These are phyloP conservation scores for Apteryx owenii DNA, from an alignment of 2,113 vertebrate species.

Conservation along the genomic window DNA sequence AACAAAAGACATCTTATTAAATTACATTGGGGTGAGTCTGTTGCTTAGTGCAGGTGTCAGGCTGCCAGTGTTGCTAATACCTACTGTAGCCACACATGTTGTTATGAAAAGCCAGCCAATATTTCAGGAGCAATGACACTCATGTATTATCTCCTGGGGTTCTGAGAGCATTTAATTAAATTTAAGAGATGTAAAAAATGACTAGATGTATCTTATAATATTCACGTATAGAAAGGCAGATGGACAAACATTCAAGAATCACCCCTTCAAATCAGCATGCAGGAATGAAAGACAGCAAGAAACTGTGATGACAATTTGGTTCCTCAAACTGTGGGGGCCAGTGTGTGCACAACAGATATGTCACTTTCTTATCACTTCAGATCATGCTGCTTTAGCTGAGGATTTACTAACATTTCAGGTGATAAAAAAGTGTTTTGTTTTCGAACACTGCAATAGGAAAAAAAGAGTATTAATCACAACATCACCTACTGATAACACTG, in stretches of 20 bases:
- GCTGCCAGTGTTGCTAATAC: background rate
- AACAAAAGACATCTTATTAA: conserved; percentile 62
- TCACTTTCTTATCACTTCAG: background rate
- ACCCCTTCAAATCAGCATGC: background rate
- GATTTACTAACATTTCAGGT: background rate
- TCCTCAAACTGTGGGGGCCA: background rate
- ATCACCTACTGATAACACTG: background rate
- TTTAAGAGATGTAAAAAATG: background rate
- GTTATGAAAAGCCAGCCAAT: background rate
- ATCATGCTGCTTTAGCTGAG: background rate
- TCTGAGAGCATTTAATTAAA: background rate
- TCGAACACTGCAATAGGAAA: background rate
- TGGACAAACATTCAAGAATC: background rate
- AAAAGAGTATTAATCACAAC: background rate
- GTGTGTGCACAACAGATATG: background rate
- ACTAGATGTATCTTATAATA: background rate
- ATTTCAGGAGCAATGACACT: background rate
- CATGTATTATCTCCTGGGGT: background rate
- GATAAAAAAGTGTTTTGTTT: background rate
- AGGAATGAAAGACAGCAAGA: background rate
- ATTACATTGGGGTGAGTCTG: conserved; percentile 1
- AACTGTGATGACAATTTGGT: background rate
- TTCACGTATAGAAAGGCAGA: background rate
- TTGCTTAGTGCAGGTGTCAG: conserved; percentile 42
- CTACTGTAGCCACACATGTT: background rate